Conservation (phyloP, 2,888 invertebrate genomes). For the Sericinus montela region DNA sequence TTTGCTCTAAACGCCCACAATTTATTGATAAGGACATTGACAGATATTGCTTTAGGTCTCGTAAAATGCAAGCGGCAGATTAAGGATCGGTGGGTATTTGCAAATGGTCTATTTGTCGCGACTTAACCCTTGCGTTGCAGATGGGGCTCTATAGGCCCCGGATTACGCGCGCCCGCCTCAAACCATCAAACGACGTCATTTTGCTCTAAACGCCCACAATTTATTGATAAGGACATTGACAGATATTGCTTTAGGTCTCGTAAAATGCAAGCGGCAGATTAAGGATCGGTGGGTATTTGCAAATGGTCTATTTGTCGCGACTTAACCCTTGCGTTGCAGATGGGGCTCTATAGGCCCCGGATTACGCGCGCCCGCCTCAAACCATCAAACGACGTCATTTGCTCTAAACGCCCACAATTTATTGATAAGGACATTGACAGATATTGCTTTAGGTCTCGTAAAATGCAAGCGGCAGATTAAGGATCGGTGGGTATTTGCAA, state of each 20-base stretch:
- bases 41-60: constrained; percentile 72
- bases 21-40: constrained; percentile 79
- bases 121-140: constrained; percentile 76
- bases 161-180: constrained; percentile 65
- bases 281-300: constrained; percentile 70
- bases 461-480: constrained; percentile 74
- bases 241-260: constrained; percentile 72
- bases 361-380: constrained; percentile 64
- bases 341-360: constrained; percentile 70
- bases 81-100: constrained; percentile 70
- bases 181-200: constrained; percentile 75
- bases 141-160: constrained; percentile 69
- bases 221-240: constrained; percentile 79
- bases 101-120: constrained; percentile 78
- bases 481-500: constrained; percentile 69
- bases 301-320: constrained; percentile 78
- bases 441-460: constrained; percentile 72
- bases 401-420: constrained; percentile 71
- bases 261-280: constrained; percentile 75
- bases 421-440: constrained; percentile 79
- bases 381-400: constrained; percentile 75
- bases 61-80: constrained; percentile 75
- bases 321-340: constrained; percentile 76
- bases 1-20: constrained; percentile 68
- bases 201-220: constrained; percentile 69